A percentile compares a stretch with the other conserved stretches of the same genome.
These are phyloP conservation scores for Lates japonicus DNA, from an alignment of 2,797 vertebrate genomes.

Conservation along the genomic window DNA sequence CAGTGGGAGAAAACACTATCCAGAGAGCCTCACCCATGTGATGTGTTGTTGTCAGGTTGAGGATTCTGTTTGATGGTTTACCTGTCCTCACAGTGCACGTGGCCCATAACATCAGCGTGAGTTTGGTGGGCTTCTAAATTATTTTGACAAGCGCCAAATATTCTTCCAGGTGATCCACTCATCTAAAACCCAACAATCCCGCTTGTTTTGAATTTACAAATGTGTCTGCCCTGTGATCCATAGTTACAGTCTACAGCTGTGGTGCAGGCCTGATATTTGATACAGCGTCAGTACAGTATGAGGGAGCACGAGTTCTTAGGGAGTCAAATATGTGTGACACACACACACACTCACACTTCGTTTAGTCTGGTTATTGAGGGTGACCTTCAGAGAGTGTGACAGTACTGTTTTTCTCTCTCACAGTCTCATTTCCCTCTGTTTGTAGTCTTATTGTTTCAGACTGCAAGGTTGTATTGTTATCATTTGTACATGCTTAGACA, in stretches of 20 bases:
- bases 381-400: slow-evolving; percentile 38
- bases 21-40: background rate
- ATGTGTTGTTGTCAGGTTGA: no score
- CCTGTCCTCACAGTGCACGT: background rate
- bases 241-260: background rate
- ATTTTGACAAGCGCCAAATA: no score
- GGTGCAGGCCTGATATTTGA: slow-evolving; percentile 58
- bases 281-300: slow-evolving; percentile 11
- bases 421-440: background rate
- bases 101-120: background rate
- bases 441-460: background rate
- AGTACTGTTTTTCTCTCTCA: background rate
- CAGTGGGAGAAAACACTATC: background rate
- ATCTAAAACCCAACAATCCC: background rate
- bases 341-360: background rate
- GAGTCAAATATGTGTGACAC: slow-evolving; percentile 48
- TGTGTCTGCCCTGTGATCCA: background rate
- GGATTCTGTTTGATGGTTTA: background rate
- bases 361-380: background rate
- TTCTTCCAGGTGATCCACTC: background rate
- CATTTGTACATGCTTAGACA: background rate
- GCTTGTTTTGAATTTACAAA: slow-evolving; percentile 22
- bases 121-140: no score
- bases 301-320: slow-evolving; percentile 50
- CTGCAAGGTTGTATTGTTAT: background rate